phyloP scores from a whole-genome alignment of 2,797 vertebrate genomes.

The Centropyge bicolor region DNA sequence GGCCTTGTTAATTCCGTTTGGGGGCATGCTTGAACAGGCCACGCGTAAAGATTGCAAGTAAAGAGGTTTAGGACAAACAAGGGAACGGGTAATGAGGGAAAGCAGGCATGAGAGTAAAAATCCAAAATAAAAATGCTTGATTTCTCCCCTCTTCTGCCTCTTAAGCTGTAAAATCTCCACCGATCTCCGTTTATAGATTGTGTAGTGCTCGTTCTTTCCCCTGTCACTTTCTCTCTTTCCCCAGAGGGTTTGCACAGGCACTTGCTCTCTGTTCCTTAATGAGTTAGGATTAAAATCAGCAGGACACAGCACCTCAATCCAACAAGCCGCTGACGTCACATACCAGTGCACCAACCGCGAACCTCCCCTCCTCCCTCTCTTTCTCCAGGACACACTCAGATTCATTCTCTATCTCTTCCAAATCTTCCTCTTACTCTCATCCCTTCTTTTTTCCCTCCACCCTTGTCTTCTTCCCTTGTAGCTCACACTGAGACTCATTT shows the following conservation, averaged over 20 bases:
- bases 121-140: slow-evolving; percentile 51
- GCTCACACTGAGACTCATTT: slow-evolving; percentile 45
- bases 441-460: slow-evolving; percentile 23
- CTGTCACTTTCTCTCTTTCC: slow-evolving; percentile 73
- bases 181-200: slow-evolving; percentile 61
- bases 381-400: slow-evolving; percentile 19
- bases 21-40: slow-evolving; percentile 87
- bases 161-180: slow-evolving; percentile 61
- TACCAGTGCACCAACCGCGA: slow-evolving; percentile 65
- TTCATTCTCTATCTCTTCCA: slow-evolving; percentile 42
- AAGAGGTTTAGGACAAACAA: slow-evolving; percentile 52
- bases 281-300: slow-evolving; percentile 87
- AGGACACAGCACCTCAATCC: slow-evolving; percentile 84
- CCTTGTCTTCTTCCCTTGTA: slow-evolving; percentile 23
- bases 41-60: slow-evolving; percentile 35
- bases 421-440: slow-evolving; percentile 33
- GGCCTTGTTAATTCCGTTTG: slow-evolving; percentile 92
- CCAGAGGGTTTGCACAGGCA: slow-evolving; percentile 68
- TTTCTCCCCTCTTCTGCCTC: slow-evolving; percentile 36
- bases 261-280: slow-evolving; percentile 83
- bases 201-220: slow-evolving; percentile 57
- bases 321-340: slow-evolving; percentile 85
- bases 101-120: slow-evolving; percentile 60
- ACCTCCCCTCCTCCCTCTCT: slow-evolving; percentile 66
- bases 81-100: slow-evolving; percentile 55